Base-by-base conservation (phyloP, 2,888 invertebrate species). In the Ernsta delagoae region DNA sequence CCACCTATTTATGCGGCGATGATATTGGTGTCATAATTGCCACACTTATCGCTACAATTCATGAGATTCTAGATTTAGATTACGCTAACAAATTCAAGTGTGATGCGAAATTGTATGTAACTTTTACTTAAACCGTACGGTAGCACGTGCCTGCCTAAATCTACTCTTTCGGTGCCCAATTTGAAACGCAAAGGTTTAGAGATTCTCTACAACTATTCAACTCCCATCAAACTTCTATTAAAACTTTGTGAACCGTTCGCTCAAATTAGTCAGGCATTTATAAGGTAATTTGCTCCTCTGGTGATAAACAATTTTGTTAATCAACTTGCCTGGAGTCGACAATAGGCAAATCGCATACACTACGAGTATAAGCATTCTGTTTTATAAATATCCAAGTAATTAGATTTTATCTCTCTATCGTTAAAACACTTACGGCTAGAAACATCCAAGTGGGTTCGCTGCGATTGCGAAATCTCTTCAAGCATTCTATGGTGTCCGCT, bases 401-500 rank as follows among this genome's bases (percentile, higher is more conserved):
- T 16, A 16, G 16, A 16, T 31, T 31, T 31, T 31, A 31, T 31
- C 31, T 31, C 31, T 31, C 4, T 31, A 31, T 31, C 31, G 45
- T 11, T 34, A 50, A 36, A 31, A 31, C 5, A 59, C 65, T 94
- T 94, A 97, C 97, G 71, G 96, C 96, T 73, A 97, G 95, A 78
- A 98, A 97, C 90, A 98, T 95, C 97, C 98, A 98, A 0, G 97
- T 97, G 0, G 98, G 98, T 82, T 98, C 97, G 84, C 98, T 97
- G 78, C 95, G 96, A 68, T 96, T 96, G 31, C 96, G 92, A 85
- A 98, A 98, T 65, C 97, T 94, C 78, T 95, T 94, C 60, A 98
- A 86, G 54, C 94, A 94, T 57, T 95, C 94, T 65, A 98, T 96
- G 0, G 95, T 94, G 83, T 98, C 98, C 31, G 96, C 94, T 85